Percentiles rank a stretch among this genome's conserved stretches.
phyloP scores from a whole-genome alignment of 2,888 invertebrate species.

The Phengaris alcon region DNA sequence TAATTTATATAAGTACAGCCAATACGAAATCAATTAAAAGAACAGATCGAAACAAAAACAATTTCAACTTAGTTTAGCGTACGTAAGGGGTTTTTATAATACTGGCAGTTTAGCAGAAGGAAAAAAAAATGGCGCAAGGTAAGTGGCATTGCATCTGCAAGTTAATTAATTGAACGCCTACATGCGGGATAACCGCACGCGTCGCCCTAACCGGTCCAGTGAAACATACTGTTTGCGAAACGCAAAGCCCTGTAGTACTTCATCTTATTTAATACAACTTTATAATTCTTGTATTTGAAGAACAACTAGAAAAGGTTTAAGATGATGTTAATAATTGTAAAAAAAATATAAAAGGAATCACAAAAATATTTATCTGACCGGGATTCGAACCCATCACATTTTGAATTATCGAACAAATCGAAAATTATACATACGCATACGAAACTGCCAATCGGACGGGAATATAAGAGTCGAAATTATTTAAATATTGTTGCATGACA shows the following conservation, averaged over 20 bases:
- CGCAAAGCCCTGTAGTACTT: conserved; percentile 39
- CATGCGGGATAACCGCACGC: conserved; percentile 45
- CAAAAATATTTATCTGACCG: too few species aligned
- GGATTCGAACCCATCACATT: too few species aligned
- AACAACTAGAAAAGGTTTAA: neutral
- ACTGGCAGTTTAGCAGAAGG: conserved; percentile 2
- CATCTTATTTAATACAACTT: conserved; percentile 23
- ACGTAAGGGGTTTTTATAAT: neutral
- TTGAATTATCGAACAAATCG: too few species aligned
- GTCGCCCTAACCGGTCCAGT: conserved; percentile 45
- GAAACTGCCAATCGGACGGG: too few species aligned
- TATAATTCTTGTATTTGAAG: neutral
- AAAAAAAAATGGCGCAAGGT: conserved; percentile 44
- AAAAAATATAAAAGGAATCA: too few species aligned
- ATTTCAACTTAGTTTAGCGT: neutral
- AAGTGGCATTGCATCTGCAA: conserved; percentile 48
- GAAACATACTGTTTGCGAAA: conserved; percentile 46
- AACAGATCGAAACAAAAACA: neutral
- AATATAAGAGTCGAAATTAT: neutral
- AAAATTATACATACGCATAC: too few species aligned
- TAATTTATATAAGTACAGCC: neutral
- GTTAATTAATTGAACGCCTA: conserved; percentile 45
- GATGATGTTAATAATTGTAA: neutral
- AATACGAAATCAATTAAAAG: neutral
- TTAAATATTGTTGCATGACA: too few species aligned